phyloP scores from a whole-genome alignment of 64 coral and sea anemone genomes.

The Anthopleura sola region DNA sequence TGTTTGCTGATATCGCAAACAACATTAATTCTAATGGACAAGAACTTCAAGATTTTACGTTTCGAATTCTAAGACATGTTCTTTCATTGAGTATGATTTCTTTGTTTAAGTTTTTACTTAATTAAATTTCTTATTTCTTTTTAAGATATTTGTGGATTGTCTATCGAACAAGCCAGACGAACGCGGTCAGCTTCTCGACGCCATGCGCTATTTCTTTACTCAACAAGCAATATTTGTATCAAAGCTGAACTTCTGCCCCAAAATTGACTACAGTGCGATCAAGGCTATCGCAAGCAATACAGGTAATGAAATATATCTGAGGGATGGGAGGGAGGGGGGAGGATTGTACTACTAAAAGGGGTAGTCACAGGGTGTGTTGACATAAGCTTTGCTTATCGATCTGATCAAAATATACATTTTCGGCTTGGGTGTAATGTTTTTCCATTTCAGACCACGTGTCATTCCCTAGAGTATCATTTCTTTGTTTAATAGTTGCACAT shows the following conservation, averaged over 20 bases:
- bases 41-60: no score
- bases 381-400: no score
- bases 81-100: background rate
- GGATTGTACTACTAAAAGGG: background rate
- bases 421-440: no score
- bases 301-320: no score
- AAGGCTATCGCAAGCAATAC: background rate
- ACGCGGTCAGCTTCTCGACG: background rate
- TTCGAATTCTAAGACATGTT: no score
- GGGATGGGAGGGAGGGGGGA: background rate
- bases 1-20: no score
- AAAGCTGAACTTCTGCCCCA: constrained; percentile 5
- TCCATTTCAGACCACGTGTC: no score
- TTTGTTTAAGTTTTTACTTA: no score
- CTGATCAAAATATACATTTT: no score
- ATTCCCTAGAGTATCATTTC: no score
- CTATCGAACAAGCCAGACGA: background rate
- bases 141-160: constrained; percentile 13
- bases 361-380: background rate
- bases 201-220: constrained; percentile 10
- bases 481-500: no score
- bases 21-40: no score
- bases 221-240: constrained; percentile 20
- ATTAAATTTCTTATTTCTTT: background rate
- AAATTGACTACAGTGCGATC: background rate